A percentile compares a stretch with the other conserved stretches of the same genome.
phyloP scores from a whole-genome alignment of 2,113 vertebrate genomes.

The human region GRCh38 chrX:124242001-124242500 shows the following conservation, averaged over 20 bases:
- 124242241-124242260: background rate
- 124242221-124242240: background rate
- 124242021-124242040: background rate
- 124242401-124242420: conserved; percentile 13
- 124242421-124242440: conserved; percentile 26
- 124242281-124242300: conserved; percentile 4
- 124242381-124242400: background rate
- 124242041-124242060: background rate
- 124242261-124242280: conserved; percentile 27
- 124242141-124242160: conserved; percentile 18
- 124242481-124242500: background rate
- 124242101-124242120: background rate
- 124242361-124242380: background rate
- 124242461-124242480: background rate
- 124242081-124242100: background rate
- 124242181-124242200: conserved; percentile 4
- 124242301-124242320: background rate
- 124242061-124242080: background rate
- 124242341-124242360: background rate
- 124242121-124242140: conserved; percentile 13
- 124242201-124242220: conserved; percentile 19
- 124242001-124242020: background rate
- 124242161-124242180: conserved; percentile 13
- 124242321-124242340: conserved; percentile 34
- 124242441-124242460: background rate